Percentiles rank a stretch among this genome's conserved stretches.
These are phyloP conservation scores for Rhinolophus sinicus DNA, from an alignment of 2,113 vertebrate species.

Conservation along the genomic window DNA sequence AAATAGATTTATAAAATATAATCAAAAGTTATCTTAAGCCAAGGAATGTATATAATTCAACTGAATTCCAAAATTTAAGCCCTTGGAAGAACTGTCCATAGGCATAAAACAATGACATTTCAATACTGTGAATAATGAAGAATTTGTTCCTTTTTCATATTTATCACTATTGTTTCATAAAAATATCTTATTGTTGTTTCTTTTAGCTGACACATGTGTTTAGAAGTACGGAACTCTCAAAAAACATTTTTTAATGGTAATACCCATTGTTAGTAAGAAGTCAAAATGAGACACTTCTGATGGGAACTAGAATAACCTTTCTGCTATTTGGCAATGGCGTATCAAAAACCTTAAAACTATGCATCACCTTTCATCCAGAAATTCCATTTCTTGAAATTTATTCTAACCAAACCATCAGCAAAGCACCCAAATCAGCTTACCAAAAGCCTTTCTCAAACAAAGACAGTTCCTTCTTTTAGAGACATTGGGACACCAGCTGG, in stretches of 20 bases:
- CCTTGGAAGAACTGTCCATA: neutral
- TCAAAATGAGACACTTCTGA: constrained; percentile 25
- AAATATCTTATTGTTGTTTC: neutral
- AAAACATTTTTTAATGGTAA: neutral
- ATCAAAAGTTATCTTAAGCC: neutral
- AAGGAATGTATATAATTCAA: constrained; percentile 23
- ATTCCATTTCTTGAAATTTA: constrained; percentile 39
- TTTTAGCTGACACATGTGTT: constrained; percentile 16
- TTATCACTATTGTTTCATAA: constrained; percentile 8
- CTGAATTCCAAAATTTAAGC: neutral
- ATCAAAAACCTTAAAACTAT: constrained; percentile 25
- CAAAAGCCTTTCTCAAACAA: constrained; percentile 42
- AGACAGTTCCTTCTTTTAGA: constrained; percentile 32
- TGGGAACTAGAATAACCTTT: neutral
- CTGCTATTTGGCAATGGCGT: neutral
- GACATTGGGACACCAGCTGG: neutral
- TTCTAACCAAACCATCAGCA: constrained; percentile 27
- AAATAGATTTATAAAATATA: constrained; percentile 42
- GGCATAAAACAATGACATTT: neutral
- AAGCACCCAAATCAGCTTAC: neutral
- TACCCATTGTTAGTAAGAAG: neutral
- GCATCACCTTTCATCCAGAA: constrained; percentile 5
- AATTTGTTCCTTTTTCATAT: constrained; percentile 36
- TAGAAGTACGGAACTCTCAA: neutral
- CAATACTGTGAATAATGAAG: neutral